Percentiles rank a stretch among this genome's conserved stretches.
These are phyloP conservation scores for Selenia dentaria DNA, from an alignment of 2,888 invertebrate species.

Conservation along the genomic window DNA sequence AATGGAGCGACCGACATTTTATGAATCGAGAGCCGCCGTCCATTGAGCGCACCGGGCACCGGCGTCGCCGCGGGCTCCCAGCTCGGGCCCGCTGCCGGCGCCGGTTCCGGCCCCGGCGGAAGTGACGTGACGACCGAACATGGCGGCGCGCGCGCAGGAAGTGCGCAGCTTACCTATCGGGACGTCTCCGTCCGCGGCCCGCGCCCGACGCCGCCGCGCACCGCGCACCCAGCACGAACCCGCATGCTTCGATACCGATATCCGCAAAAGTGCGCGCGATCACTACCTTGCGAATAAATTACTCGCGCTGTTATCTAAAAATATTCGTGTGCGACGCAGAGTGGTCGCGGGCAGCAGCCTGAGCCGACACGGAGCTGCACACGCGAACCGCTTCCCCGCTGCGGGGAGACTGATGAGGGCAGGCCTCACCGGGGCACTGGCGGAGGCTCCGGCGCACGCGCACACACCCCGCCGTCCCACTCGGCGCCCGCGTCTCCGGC, in stretches of 20 bases:
- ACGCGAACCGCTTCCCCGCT: constrained; percentile 81
- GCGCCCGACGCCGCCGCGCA: constrained; percentile 55
- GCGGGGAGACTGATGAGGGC: constrained; percentile 84
- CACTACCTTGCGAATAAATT: constrained; percentile 81
- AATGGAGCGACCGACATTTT: constrained; percentile 83
- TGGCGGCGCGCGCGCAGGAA: constrained; percentile 83
- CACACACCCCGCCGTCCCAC: constrained; percentile 69
- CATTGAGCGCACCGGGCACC: constrained; percentile 70
- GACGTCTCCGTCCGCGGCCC: constrained; percentile 69
- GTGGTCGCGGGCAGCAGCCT: constrained; percentile 59
- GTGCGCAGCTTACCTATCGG: constrained; percentile 84
- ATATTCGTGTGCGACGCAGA: constrained; percentile 78
- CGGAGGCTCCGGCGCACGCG: constrained; percentile 79
- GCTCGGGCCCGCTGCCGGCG: constrained; percentile 57
- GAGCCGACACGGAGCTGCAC: constrained; percentile 70
- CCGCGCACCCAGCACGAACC: constrained; percentile 57
- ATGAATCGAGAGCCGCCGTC: constrained; percentile 81
- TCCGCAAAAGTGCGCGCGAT: constrained; percentile 79
- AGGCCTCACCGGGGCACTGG: constrained; percentile 79
- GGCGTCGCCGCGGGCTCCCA: constrained; percentile 56
- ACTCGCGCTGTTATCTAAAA: constrained; percentile 83
- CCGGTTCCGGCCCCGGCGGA: constrained; percentile 75
- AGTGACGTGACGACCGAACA: constrained; percentile 80
- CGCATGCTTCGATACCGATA: constrained; percentile 72
- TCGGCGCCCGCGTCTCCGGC: constrained; percentile 45